These are phyloP conservation scores for Drosophila micromelanica DNA, from an alignment of 1,140 invertebrate species.

Conservation along the genomic window DNA sequence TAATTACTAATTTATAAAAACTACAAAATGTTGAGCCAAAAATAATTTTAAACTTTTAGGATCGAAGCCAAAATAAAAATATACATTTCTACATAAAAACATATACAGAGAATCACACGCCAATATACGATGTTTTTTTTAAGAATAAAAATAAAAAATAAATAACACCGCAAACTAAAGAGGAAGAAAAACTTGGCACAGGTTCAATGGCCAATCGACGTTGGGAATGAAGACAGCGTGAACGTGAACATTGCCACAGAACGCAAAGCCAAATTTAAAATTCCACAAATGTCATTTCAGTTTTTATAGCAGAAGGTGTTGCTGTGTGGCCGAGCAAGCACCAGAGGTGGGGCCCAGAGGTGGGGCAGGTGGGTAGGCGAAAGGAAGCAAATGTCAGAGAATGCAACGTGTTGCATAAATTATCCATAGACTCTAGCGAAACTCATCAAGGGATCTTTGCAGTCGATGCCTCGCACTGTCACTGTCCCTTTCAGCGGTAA, in stretches of 20 bases:
- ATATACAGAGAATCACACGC: conserved; percentile 4
- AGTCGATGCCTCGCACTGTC: neutral
- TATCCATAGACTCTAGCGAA: conserved; percentile 33
- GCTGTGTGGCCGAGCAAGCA: neutral
- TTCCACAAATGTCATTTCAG: conserved; percentile 77
- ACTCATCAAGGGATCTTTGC: conserved; percentile 32
- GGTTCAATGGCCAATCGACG: conserved; percentile 70
- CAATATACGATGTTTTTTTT: conserved; percentile 22
- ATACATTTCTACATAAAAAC: conserved; percentile 7
- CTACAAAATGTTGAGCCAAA: conserved; percentile 58
- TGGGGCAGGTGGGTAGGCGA: conserved; percentile 1
- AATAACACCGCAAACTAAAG: conserved; percentile 34
- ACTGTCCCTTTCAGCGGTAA: conserved; percentile 46
- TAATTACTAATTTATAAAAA: conserved; percentile 62
- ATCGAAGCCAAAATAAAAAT: conserved; percentile 53
- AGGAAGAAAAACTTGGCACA: conserved; percentile 66
- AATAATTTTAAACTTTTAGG: conserved; percentile 62
- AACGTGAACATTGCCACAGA: conserved; percentile 19
- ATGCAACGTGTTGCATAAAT: conserved; percentile 76
- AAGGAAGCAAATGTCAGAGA: conserved; percentile 58
- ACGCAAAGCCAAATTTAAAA: conserved; percentile 65
- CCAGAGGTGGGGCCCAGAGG: neutral
- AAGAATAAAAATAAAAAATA: conserved; percentile 11
- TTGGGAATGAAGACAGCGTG: neutral
- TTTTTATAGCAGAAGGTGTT: conserved; percentile 53